Evolutionary conservation across 2,113 vertebrate species (phyloP).

Genomic region (Varanus komodoensis): DNA sequence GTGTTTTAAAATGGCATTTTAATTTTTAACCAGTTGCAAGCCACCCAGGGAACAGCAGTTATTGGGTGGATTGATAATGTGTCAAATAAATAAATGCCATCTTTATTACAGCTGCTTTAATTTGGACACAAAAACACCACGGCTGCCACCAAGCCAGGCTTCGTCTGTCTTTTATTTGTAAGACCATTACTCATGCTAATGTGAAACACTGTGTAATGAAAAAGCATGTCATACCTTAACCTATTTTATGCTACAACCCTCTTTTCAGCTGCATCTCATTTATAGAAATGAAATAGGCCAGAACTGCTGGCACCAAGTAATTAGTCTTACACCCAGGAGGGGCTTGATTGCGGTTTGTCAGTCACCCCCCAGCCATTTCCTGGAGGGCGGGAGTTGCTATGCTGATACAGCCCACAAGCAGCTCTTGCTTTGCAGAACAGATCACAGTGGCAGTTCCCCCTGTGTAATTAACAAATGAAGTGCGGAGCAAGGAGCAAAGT

Average conservation of each 20-base stretch:
- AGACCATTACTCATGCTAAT: not conserved
- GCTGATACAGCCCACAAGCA: slow-evolving; percentile 38
- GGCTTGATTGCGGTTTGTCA: slow-evolving; percentile 29
- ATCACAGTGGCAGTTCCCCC: slow-evolving; percentile 14
- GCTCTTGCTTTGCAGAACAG: slow-evolving; percentile 22
- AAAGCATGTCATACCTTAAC: slow-evolving; percentile 20
- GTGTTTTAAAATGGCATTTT: too few relatives aligned
- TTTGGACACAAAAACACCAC: not conserved
- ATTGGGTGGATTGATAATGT: not conserved
- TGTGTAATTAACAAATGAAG: slow-evolving; percentile 19
- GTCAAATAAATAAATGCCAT: not conserved
- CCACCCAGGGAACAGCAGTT: too few relatives aligned
- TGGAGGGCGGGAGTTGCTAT: slow-evolving; percentile 32
- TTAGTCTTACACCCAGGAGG: slow-evolving; percentile 42
- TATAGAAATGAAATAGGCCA: slow-evolving; percentile 57
- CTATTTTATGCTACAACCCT: slow-evolving; percentile 48
- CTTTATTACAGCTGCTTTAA: not conserved
- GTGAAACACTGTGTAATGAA: not conserved
- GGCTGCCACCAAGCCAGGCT: not conserved
- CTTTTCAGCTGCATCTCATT: slow-evolving; percentile 52
- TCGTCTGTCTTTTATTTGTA: not conserved
- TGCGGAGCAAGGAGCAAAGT: slow-evolving; percentile 13
- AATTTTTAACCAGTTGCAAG: too few relatives aligned
- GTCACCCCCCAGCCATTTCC: slow-evolving; percentile 3
- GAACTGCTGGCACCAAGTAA: slow-evolving; percentile 65